phyloP scores from a whole-genome alignment of 2,888 invertebrate species.

The Thereva unica region DNA sequence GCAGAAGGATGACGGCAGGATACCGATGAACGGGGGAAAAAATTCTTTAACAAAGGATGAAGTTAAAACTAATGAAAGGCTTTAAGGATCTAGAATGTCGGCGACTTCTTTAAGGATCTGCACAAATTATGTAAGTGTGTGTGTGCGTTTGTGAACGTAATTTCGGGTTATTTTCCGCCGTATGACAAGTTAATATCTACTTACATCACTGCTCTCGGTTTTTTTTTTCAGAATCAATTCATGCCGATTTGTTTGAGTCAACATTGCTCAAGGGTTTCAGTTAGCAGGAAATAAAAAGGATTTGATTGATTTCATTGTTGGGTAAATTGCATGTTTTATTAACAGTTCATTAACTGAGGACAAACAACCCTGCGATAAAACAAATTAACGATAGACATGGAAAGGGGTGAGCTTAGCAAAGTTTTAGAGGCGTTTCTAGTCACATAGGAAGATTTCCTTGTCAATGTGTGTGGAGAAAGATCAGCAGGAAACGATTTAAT shows the following conservation, averaged over 20 bases:
- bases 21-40: conserved; percentile 15
- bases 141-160: conserved; percentile 37
- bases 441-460: too few relatives aligned
- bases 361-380: neutral
- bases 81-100: conserved; percentile 33
- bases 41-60: conserved; percentile 34
- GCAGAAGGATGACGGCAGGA: conserved; percentile 37
- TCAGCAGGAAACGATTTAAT: too few relatives aligned
- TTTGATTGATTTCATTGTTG: conserved; percentile 35
- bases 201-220: conserved; percentile 24
- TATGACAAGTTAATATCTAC: conserved; percentile 38
- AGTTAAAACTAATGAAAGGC: conserved; percentile 42
- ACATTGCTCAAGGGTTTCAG: neutral
- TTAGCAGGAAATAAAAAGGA: conserved; percentile 30
- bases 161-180: conserved; percentile 30
- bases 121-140: conserved; percentile 6
- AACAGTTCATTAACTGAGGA: conserved; percentile 37
- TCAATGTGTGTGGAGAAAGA: too few relatives aligned
- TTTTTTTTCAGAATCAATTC: neutral
- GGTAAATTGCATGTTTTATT: conserved; percentile 38
- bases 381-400: too few relatives aligned
- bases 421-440: too few relatives aligned
- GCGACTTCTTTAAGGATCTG: conserved; percentile 36
- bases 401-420: too few relatives aligned
- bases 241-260: conserved; percentile 35